These are phyloP conservation scores for Rhopalosiphum nymphaeae DNA, from an alignment of 2,888 invertebrate genomes.

Conservation along the genomic window DNA sequence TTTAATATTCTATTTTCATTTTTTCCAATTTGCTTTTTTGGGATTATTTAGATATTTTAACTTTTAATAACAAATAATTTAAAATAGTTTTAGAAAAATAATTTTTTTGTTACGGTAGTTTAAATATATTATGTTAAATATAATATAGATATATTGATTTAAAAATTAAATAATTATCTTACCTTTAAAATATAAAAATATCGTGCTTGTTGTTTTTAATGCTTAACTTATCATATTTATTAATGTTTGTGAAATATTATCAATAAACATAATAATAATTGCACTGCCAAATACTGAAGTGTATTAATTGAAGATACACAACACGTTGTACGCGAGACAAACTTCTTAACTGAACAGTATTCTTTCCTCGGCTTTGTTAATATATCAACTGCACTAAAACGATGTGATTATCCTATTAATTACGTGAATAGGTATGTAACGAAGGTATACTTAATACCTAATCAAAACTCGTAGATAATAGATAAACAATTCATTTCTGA, in stretches of 20 bases:
- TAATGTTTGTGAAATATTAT: neutral
- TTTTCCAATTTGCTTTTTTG: neutral
- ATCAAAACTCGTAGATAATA: neutral
- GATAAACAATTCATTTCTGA: neutral
- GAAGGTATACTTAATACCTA: slow-evolving; percentile 4
- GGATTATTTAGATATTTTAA: neutral
- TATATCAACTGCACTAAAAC: neutral
- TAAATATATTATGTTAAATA: neutral
- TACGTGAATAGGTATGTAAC: neutral
- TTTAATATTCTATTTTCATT: neutral
- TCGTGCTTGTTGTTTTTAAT: neutral
- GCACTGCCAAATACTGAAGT: neutral
- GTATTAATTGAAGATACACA: neutral
- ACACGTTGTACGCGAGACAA: neutral
- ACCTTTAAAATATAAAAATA: neutral
- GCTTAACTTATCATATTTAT: neutral
- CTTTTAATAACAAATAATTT: neutral
- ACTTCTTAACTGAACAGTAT: neutral
- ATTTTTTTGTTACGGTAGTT: neutral
- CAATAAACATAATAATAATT: neutral
- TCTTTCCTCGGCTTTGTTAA: neutral
- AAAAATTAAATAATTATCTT: neutral
- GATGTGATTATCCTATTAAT: neutral
- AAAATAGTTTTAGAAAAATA: neutral
- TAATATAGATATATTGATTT: neutral